phyloP scores from a whole-genome alignment of 2,113 vertebrate species.

The Syngnathus scovelli region DNA sequence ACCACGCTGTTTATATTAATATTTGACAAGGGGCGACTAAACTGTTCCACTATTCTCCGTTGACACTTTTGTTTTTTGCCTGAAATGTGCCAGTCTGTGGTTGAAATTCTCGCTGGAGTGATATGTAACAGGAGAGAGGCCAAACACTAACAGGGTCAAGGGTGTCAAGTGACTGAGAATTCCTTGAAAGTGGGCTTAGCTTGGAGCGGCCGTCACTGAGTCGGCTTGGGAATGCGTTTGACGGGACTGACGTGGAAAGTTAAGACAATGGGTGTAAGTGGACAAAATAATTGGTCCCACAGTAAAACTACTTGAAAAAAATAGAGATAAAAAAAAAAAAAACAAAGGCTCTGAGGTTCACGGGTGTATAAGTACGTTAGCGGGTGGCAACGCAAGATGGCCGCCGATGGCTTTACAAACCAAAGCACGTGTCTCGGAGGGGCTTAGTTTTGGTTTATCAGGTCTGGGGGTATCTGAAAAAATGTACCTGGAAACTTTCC shows the following conservation, averaged over 20 bases:
- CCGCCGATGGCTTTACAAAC: too few relatives aligned
- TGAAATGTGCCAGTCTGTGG: slow-evolving; percentile 29
- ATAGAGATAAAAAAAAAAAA: background rate
- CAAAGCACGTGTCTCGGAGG: too few relatives aligned
- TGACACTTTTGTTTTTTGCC: slow-evolving; percentile 23
- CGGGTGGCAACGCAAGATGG: too few relatives aligned
- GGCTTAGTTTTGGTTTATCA: background rate
- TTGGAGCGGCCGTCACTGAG: slow-evolving; percentile 24
- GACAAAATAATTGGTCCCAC: slow-evolving; percentile 23
- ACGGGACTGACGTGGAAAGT: slow-evolving; percentile 16
- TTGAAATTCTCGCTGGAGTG: slow-evolving; percentile 27
- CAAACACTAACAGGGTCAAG: slow-evolving; percentile 36
- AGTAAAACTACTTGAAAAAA: slow-evolving; percentile 7
- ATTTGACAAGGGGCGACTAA: slow-evolving; percentile 40
- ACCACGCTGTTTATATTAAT: slow-evolving; percentile 60
- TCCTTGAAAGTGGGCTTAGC: slow-evolving; percentile 24
- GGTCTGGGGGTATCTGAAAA: background rate
- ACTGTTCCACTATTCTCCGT: slow-evolving; percentile 33
- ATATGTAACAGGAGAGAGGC: slow-evolving; percentile 38
- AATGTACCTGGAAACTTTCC: background rate
- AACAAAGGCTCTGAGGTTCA: background rate
- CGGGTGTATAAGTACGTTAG: too few relatives aligned
- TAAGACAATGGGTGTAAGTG: slow-evolving; percentile 46
- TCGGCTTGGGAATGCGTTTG: slow-evolving; percentile 26
- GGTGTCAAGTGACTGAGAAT: slow-evolving; percentile 46